Evolutionary conservation across 1,140 invertebrate genomes (phyloP).

Genomic region (Lepeophtheirus salmonis): DNA sequence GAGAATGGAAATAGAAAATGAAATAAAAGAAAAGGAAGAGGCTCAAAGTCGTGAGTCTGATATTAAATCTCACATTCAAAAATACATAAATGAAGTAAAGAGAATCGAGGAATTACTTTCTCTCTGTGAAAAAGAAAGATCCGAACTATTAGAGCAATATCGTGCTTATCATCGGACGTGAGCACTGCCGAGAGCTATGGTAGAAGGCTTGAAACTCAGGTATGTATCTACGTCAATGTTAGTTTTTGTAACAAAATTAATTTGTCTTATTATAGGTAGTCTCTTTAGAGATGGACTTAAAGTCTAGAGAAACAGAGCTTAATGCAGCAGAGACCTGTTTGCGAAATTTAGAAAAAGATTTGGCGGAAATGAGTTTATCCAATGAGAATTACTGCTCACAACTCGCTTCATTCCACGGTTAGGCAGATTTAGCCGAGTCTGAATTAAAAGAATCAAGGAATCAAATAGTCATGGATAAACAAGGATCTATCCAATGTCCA

Average conservation of each 20-base stretch:
- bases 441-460: neutral
- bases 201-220: conserved; percentile 3
- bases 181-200: neutral
- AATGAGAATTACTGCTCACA: conserved; percentile 12
- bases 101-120: conserved; percentile 5
- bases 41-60: neutral
- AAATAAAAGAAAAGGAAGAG: neutral
- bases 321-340: neutral
- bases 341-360: conserved; percentile 1
- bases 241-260: too few relatives aligned
- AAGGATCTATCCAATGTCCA: neutral
- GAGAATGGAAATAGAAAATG: neutral
- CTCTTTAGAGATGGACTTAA: neutral
- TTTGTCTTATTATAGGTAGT: neutral
- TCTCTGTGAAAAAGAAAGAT: conserved; percentile 1
- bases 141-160: conserved; percentile 2
- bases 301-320: neutral
- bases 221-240: too few relatives aligned
- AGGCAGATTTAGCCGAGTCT: conserved; percentile 1
- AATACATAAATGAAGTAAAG: conserved; percentile 12
- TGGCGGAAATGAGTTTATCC: conserved; percentile 5
- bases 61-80: conserved; percentile 9
- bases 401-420: neutral
- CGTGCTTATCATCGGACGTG: neutral
- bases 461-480: conserved; percentile 4